phyloP scores from a whole-genome alignment of 2,113 vertebrate genomes.

The Antechinus flavipes region DNA sequence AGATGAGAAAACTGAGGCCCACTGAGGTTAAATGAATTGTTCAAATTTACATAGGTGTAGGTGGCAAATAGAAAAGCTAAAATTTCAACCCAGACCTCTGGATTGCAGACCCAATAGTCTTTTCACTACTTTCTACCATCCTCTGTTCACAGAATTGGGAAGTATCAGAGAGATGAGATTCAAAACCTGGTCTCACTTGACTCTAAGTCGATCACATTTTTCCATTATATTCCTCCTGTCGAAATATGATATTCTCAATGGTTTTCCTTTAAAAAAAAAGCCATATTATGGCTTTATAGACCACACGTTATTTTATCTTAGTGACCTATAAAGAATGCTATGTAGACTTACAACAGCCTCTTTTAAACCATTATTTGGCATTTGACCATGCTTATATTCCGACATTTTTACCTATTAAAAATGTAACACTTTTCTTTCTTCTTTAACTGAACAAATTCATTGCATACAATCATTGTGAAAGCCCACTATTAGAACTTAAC shows the following conservation, averaged over 20 bases:
- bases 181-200: background rate
- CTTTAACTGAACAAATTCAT: constrained; percentile 73
- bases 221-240: background rate
- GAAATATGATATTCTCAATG: background rate
- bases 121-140: background rate
- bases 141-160: background rate
- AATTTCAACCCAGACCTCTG: background rate
- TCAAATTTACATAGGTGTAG: background rate
- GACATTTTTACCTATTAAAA: constrained; percentile 74
- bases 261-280: constrained; percentile 40
- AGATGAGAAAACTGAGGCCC: background rate
- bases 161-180: background rate
- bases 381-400: constrained; percentile 65
- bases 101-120: background rate
- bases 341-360: constrained; percentile 71
- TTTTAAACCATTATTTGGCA: constrained; percentile 73
- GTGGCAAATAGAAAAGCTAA: background rate
- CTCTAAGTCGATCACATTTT: background rate
- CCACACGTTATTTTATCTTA: constrained; percentile 64
- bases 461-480: constrained; percentile 73
- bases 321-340: constrained; percentile 67
- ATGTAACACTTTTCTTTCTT: constrained; percentile 57
- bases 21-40: background rate
- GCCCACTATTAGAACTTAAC: constrained; percentile 68
- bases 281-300: constrained; percentile 62